Percentiles rank a stretch among this genome's conserved stretches.
These are phyloP conservation scores for Lasiurus borealis DNA, from an alignment of 2,113 vertebrate genomes.

Conservation along the genomic window DNA sequence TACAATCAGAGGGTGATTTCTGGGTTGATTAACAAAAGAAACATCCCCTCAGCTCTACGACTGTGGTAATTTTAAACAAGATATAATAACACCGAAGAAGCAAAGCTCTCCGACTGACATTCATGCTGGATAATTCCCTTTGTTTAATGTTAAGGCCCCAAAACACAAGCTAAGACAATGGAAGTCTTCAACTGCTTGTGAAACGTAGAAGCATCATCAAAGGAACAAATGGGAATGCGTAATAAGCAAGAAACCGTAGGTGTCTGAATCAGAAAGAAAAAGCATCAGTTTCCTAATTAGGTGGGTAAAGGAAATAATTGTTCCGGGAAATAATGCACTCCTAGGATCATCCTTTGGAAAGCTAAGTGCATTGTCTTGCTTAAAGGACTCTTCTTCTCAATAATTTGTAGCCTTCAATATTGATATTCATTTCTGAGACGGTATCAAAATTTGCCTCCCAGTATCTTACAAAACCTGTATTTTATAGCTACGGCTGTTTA, in stretches of 20 bases:
- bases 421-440: background rate
- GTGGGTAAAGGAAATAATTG: background rate
- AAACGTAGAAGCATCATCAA: constrained; percentile 67
- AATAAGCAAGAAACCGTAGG: constrained; percentile 40
- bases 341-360: constrained; percentile 19
- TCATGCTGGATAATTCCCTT: constrained; percentile 37
- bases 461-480: background rate
- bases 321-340: background rate
- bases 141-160: constrained; percentile 57
- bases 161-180: constrained; percentile 44
- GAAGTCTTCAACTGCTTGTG: constrained; percentile 59
- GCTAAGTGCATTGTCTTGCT: background rate
- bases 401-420: background rate
- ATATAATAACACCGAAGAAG: background rate
- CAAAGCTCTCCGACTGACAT: background rate
- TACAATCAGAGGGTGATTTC: background rate
- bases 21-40: background rate
- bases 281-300: background rate
- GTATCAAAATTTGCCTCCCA: background rate
- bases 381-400: background rate
- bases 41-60: background rate
- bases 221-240: constrained; percentile 56
- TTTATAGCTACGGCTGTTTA: background rate
- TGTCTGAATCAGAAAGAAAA: constrained; percentile 49
- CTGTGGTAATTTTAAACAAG: constrained; percentile 69